Conservation (phyloP, 2,797 vertebrate genomes). For the Zalophus californianus region DNA sequence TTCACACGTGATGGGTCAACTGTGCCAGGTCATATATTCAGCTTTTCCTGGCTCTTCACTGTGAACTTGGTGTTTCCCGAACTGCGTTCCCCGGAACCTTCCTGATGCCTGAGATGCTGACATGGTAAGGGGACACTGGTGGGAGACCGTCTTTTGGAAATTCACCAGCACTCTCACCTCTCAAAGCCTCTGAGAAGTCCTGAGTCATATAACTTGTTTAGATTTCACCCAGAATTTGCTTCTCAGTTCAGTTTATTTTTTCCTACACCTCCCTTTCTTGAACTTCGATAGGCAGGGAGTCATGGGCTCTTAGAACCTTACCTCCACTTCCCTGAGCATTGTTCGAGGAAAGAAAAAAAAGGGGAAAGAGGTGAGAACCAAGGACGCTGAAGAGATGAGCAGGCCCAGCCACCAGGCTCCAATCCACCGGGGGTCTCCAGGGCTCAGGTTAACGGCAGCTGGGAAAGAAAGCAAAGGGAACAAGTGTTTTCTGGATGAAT, state of each 20-base stretch:
- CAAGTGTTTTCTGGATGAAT: neutral
- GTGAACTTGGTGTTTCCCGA: neutral
- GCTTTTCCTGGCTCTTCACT: neutral
- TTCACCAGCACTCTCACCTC: neutral
- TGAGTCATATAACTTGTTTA: neutral
- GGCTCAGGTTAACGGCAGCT: slow-evolving; percentile 88
- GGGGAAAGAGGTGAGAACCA: slow-evolving; percentile 94
- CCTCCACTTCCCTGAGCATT: slow-evolving; percentile 86
- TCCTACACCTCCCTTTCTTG: neutral
- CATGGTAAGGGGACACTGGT: neutral
- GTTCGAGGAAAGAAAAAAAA: slow-evolving; percentile 97
- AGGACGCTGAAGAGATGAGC: slow-evolving; percentile 91
- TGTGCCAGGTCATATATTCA: neutral
- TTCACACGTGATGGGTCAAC: neutral
- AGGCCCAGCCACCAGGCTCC: slow-evolving; percentile 99
- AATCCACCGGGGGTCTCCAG: slow-evolving; percentile 95
- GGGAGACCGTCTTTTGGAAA: neutral
- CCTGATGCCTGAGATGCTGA: neutral
- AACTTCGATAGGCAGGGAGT: neutral
- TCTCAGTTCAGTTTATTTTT: neutral
- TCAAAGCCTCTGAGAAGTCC: slow-evolving; percentile 7
- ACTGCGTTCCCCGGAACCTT: neutral
- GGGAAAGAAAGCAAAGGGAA: slow-evolving; percentile 75
- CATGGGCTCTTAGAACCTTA: slow-evolving; percentile 75
- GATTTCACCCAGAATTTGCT: neutral